These are phyloP conservation scores for Sinocyclocheilus grahami DNA, from an alignment of 2,113 vertebrate genomes.

Conservation along the genomic window DNA sequence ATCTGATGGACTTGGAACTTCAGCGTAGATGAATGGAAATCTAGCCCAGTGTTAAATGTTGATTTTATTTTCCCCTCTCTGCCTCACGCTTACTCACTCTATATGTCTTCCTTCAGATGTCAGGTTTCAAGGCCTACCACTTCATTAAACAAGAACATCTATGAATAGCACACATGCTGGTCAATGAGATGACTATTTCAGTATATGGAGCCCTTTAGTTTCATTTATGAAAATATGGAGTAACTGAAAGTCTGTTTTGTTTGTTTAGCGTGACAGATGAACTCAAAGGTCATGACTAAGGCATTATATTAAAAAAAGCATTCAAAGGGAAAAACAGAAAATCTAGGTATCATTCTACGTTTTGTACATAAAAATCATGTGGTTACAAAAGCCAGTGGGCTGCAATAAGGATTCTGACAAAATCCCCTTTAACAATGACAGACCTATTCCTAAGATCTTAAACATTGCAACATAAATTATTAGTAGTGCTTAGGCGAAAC, in stretches of 20 bases:
- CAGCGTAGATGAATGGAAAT: constrained; percentile 51
- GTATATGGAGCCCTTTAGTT: not conserved
- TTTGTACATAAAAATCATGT: not conserved
- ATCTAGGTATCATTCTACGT: not conserved
- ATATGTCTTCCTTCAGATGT: constrained; percentile 4
- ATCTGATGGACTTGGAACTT: constrained; percentile 16
- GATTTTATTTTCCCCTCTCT: constrained; percentile 16
- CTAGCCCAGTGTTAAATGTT: constrained; percentile 29
- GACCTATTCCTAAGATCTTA: not conserved
- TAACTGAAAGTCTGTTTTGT: not conserved
- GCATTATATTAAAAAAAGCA: not conserved
- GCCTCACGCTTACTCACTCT: not conserved
- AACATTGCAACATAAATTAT: not conserved
- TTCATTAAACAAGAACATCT: constrained; percentile 12
- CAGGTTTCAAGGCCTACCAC: not conserved
- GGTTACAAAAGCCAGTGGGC: constrained; percentile 50
- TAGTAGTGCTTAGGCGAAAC: not conserved
- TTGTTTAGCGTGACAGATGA: not conserved
- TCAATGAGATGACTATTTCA: not conserved
- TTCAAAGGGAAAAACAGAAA: not conserved
- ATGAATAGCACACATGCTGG: not conserved
- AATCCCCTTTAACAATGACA: not conserved
- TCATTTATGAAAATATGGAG: not conserved
- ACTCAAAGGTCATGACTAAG: not conserved
- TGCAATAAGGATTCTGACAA: constrained; percentile 38